Base-by-base conservation (phyloP, 2,113 vertebrate genomes). In the Parotia lawesii region DNA sequence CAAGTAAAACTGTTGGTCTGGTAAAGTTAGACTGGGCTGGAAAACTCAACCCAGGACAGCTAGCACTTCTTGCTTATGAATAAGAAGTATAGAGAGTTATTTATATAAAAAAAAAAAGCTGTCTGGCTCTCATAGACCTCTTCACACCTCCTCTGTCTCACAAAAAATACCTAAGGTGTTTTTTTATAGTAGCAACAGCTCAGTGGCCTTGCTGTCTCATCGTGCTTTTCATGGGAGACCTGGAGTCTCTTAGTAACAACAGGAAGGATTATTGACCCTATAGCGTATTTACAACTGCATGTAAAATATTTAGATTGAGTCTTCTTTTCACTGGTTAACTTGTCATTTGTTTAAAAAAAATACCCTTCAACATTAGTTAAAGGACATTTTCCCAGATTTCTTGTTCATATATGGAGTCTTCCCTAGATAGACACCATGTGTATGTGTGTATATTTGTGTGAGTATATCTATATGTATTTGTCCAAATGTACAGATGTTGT, bases 321-420 rank as follows among this genome's bases (percentile, higher is more conserved):
- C 17, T 5, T 77, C 13, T 65, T 87, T 85, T 77, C 37, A 48
- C 14, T 70, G 66, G 6, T 22, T 85, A 9, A 40, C 42, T 56
- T 54, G 25, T 29, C 0, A 0, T 42, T 35, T 38, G 35, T 47
- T 85, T 15, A 2, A 18, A 40, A 69, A 5, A 38, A 40, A 27
- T 11, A 13, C 6, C n/a, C 33, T 44, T 82, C 77, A 66, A 22
- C 15, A 4, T 79, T 50, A 76, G 12, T 73, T 62, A 23, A 61
- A 44, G 56, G 48, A 10, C 42, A 6, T 54, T 83, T 76, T 85
- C 44, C 29, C 54, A 62, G 20, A 69, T 82, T 85, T 31, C 21
- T 53, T 75, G 40, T 72, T 86, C 42, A 9, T 66, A 18, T 56
- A 33, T 90, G 62, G 38, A 75, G 21, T 8, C 35, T 56, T 79